A percentile compares a stretch with the other conserved stretches of the same genome.
phyloP scores from a whole-genome alignment of 2,797 vertebrate genomes.

The Glyptemys insculpta region DNA sequence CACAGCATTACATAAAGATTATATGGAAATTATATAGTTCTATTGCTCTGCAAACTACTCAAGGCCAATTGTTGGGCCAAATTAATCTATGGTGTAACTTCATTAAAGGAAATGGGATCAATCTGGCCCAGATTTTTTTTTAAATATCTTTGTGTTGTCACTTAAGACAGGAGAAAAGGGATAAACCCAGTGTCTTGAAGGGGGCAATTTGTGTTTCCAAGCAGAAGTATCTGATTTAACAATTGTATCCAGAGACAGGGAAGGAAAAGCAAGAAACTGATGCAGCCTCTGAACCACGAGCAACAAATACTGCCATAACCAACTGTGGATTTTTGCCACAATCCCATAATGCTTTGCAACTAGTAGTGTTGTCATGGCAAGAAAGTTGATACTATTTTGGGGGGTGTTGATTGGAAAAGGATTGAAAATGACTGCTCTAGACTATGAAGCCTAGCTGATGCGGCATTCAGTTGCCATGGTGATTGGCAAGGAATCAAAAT shows the following conservation, averaged over 20 bases:
- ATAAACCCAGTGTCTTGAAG: neutral
- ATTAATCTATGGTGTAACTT: neutral
- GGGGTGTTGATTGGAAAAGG: slow-evolving; percentile 57
- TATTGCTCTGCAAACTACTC: neutral
- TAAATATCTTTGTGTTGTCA: slow-evolving; percentile 11
- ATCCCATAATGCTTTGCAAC: neutral
- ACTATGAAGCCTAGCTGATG: neutral
- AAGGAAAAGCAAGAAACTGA: slow-evolving; percentile 14
- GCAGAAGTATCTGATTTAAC: neutral
- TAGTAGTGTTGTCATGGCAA: neutral
- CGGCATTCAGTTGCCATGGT: slow-evolving; percentile 63
- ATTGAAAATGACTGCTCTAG: slow-evolving; percentile 52
- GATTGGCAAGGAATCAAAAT: slow-evolving; percentile 50
- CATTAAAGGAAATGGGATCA: neutral
- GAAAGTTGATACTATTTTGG: slow-evolving; percentile 22
- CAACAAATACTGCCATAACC: neutral
- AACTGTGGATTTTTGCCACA: neutral
- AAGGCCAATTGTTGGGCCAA: neutral
- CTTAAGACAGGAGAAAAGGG: slow-evolving; percentile 11
- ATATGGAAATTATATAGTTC: neutral
- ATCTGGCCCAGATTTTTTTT: neutral
- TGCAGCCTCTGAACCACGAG: neutral
- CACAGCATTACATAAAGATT: neutral
- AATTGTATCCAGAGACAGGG: neutral
- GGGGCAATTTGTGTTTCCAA: slow-evolving; percentile 13